Percentiles rank a stretch among this genome's conserved stretches.
Evolutionary conservation across 2,888 invertebrate species (phyloP).

Genomic region (Petrolisthes cinctipes): DNA sequence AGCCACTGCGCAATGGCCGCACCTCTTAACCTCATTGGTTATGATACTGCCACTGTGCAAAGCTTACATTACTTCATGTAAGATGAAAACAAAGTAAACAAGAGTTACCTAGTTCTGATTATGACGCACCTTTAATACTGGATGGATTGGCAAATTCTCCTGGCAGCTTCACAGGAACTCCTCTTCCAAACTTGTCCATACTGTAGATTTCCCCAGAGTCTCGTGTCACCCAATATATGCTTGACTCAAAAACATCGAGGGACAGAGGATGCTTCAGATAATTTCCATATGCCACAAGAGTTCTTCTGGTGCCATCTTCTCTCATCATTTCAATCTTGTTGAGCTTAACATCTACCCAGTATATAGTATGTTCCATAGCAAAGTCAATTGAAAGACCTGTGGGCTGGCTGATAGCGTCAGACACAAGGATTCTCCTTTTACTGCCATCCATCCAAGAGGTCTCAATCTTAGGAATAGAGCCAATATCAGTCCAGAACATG

Average conservation of each 20-base stretch:
- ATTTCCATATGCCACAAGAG: conserved; percentile 66
- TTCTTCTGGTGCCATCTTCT: conserved; percentile 82
- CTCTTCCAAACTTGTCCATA: conserved; percentile 97
- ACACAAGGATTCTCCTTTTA: conserved; percentile 84
- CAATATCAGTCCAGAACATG: conserved; percentile 95
- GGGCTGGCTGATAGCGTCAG: conserved; percentile 86
- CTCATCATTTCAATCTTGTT: conserved; percentile 89
- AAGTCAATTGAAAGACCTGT: conserved; percentile 91
- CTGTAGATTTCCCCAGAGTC: conserved; percentile 87
- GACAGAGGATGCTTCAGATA: conserved; percentile 83
- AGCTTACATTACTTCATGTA: background rate
- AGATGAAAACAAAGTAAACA: background rate
- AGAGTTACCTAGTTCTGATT: background rate
- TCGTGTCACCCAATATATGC: conserved; percentile 92
- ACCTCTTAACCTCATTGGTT: no score
- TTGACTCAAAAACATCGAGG: conserved; percentile 89
- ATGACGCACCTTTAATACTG: conserved; percentile 75
- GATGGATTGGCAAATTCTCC: conserved; percentile 88
- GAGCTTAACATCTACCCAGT: conserved; percentile 95
- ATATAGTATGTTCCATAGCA: conserved; percentile 88
- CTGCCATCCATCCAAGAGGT: conserved; percentile 97
- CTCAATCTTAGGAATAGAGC: conserved; percentile 92
- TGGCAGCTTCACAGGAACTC: conserved; percentile 86
- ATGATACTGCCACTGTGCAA: no score
- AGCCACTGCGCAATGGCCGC: no score